These are phyloP conservation scores for Petroica traversi DNA, from an alignment of 2,113 vertebrate genomes.

Conservation along the genomic window DNA sequence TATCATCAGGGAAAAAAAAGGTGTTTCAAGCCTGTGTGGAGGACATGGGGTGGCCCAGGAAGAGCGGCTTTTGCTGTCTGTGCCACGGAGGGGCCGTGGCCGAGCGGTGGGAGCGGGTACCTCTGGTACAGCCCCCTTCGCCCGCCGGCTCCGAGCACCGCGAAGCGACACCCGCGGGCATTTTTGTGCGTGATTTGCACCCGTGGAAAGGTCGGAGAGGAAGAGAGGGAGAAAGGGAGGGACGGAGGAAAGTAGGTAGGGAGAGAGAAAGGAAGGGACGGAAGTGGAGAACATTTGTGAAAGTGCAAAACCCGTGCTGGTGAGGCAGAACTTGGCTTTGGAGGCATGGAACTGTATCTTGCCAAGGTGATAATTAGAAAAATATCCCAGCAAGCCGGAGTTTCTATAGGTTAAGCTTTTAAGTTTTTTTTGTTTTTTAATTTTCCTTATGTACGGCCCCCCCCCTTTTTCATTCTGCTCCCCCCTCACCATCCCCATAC, in stretches of 20 bases:
- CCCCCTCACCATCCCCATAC: accelerated
- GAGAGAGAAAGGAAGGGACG: neutral
- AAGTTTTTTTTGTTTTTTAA: accelerated
- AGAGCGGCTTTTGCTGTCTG: neutral
- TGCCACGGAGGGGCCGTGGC: no score
- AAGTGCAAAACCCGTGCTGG: neutral
- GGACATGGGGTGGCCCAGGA: neutral
- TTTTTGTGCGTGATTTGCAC: neutral
- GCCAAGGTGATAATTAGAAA: constrained; percentile 66
- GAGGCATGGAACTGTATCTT: constrained; percentile 13
- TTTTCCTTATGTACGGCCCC: neutral
- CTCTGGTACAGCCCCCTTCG: neutral
- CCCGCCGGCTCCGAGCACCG: neutral
- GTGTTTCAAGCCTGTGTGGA: neutral
- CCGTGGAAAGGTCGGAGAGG: neutral
- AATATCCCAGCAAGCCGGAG: neutral
- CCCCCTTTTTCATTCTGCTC: neutral
- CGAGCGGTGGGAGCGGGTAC: neutral
- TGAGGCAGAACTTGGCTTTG: constrained; percentile 27
- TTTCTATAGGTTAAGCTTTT: neutral
- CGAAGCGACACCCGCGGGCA: neutral
- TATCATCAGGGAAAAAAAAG: neutral
- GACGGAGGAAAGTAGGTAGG: neutral
- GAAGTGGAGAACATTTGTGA: neutral
- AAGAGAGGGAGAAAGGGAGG: neutral